phyloP scores from a whole-genome alignment of 1,140 invertebrate genomes.

The Chelonus insularis region DNA sequence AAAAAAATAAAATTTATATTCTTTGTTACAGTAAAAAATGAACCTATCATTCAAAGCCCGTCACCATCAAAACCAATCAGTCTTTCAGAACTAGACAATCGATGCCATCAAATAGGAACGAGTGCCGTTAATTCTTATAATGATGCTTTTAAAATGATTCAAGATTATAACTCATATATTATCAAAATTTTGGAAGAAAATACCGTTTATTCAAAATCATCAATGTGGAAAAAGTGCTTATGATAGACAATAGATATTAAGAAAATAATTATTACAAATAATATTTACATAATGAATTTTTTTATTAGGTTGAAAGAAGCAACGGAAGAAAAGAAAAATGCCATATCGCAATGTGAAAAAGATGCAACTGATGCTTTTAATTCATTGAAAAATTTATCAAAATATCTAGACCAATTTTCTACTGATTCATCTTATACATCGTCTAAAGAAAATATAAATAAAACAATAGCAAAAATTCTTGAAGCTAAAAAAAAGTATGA shows the following conservation, averaged over 20 bases:
- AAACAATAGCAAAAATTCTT: conserved; percentile 47
- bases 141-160: conserved; percentile 60
- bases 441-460: conserved; percentile 34
- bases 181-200: conserved; percentile 62
- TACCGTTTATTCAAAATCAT: conserved; percentile 59
- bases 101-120: conserved; percentile 59
- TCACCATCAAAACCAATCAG: conserved; percentile 47
- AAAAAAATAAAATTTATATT: no score
- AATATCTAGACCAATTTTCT: no score
- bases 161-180: conserved; percentile 66
- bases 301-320: no score
- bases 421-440: background rate
- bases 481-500: conserved; percentile 64
- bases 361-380: no score
- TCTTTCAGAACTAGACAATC: conserved; percentile 63
- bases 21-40: no score
- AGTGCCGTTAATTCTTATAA: conserved; percentile 64
- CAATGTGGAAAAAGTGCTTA: conserved; percentile 59
- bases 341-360: no score
- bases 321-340: no score
- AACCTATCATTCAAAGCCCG: conserved; percentile 29
- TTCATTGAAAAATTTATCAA: background rate
- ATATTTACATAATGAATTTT: conserved; percentile 5
- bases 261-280: background rate
- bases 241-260: background rate